Evolutionary conservation across 2,113 vertebrate species (phyloP).

Genomic region (Brachypteracias leptosomus): DNA sequence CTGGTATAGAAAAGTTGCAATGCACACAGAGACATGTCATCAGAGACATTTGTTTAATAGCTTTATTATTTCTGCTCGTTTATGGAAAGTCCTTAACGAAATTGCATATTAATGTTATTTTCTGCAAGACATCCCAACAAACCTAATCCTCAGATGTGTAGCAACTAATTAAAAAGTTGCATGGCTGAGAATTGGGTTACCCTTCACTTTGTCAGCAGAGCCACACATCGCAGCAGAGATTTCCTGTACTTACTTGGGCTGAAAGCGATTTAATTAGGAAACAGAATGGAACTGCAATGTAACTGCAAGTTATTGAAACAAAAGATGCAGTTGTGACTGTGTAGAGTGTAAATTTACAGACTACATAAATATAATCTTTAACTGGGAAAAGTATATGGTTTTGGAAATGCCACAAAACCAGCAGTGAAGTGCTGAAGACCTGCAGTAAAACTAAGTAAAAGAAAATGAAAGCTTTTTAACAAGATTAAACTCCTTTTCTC

Average conservation of each 20-base stretch:
- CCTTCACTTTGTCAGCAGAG: constrained; percentile 44
- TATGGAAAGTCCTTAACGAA: constrained; percentile 37
- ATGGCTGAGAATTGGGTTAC: constrained; percentile 33
- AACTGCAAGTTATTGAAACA: neutral
- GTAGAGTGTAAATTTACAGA: neutral
- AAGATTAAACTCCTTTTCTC: neutral
- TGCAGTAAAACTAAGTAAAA: neutral
- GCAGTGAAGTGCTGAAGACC: neutral
- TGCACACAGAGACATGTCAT: constrained; percentile 17
- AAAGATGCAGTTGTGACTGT: neutral
- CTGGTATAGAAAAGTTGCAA: neutral
- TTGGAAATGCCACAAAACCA: neutral
- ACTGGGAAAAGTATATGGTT: neutral
- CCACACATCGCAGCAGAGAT: constrained; percentile 8
- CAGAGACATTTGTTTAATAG: constrained; percentile 42
- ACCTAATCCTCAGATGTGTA: constrained; percentile 41
- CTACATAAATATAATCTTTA: neutral
- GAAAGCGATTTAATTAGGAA: constrained; percentile 31
- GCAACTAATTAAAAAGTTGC: constrained; percentile 57
- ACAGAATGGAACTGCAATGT: neutral
- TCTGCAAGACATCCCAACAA: constrained; percentile 47
- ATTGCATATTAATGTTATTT: constrained; percentile 65
- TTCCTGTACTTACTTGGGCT: constrained; percentile 12
- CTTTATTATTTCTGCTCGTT: constrained; percentile 58
- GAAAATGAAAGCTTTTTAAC: constrained; percentile 13